phyloP scores from a whole-genome alignment of 1,140 invertebrate species.

The Anagrus nilaparvatae region DNA sequence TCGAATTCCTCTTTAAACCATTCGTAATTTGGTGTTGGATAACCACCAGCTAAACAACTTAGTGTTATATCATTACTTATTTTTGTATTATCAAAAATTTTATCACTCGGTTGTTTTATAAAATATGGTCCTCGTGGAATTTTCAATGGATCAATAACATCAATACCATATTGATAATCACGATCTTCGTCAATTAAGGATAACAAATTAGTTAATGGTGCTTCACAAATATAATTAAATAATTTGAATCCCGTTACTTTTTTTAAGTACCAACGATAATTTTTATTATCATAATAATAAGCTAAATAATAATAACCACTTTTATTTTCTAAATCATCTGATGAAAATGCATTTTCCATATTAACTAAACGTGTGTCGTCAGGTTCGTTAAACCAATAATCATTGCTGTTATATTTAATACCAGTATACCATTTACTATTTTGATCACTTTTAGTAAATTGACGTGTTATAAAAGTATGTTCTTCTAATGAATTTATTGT shows the following conservation, averaged over 20 bases:
- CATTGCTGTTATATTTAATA: constrained; percentile 55
- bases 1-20: constrained; percentile 87
- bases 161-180: constrained; percentile 73
- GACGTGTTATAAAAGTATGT: constrained; percentile 72
- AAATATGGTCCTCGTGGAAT: constrained; percentile 83
- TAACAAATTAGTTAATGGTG: constrained; percentile 55
- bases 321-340: constrained; percentile 38
- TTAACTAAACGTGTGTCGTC: constrained; percentile 65
- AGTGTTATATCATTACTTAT: constrained; percentile 64
- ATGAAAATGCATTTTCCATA: constrained; percentile 75
- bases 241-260: constrained; percentile 65
- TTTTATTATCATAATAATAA: constrained; percentile 58
- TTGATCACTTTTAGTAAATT: constrained; percentile 70
- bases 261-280: constrained; percentile 75
- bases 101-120: constrained; percentile 70
- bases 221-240: constrained; percentile 83
- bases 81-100: constrained; percentile 74
- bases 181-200: constrained; percentile 64
- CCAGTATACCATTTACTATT: constrained; percentile 81
- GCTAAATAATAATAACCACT: constrained; percentile 48
- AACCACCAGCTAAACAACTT: constrained; percentile 78
- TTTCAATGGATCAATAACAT: constrained; percentile 61
- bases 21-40: constrained; percentile 79
- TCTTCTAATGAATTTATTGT: constrained; percentile 74
- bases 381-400: constrained; percentile 74